Base-by-base conservation (phyloP, 2,113 vertebrate species). In the Syrmaticus mikado region DNA sequence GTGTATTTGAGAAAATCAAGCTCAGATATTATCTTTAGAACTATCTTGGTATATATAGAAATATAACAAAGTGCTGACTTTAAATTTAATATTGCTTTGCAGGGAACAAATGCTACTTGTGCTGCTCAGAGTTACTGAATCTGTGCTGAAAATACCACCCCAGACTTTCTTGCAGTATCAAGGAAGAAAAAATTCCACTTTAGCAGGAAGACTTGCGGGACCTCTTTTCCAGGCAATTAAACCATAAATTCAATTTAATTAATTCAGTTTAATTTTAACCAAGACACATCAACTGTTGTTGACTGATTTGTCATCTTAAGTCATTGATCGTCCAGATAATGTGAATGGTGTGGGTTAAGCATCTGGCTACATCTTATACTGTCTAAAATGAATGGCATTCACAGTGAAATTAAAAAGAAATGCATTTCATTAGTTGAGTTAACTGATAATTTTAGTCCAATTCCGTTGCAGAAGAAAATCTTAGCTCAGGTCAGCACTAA, bases 51-150 rank as follows among this genome's bases (percentile, higher is more conserved):
- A 16, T 72, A n/a, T 72, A 30, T 3, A 76, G 24, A 85, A 68
- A 9, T 68, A 14, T 70, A 90, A 38, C 4, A 71, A 89, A 87
- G 78, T 2, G 3, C 3, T 94, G 79, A 90, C 55, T 58, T 30
- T 43, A 18, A 41, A 5, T 93, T 64, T 82, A 62, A 88, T 87
- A 17, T 32, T 95, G 89, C 64, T 96, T 97, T 97, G 43, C 96
- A 99, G 99, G 99, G 99, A 99, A 97, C 99, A 99, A 97, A 98
- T 99, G 96, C 97, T 99, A 52, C 97, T 99, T 96, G 99, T 99
- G 85, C 97, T 99, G 93, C 98, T 99, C 90, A 98, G 99, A 94
- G 99, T 99, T 94, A 99, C 99, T 0, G 99, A 99, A 96, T 99
- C 98, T 17, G 99, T 99, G 85, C 98, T 99, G 98, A 99, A 99